A percentile compares a stretch with the other conserved stretches of the same genome.
Evolutionary conservation across 2,888 invertebrate genomes (phyloP).

Genomic region (Quadroppia sp.): DNA sequence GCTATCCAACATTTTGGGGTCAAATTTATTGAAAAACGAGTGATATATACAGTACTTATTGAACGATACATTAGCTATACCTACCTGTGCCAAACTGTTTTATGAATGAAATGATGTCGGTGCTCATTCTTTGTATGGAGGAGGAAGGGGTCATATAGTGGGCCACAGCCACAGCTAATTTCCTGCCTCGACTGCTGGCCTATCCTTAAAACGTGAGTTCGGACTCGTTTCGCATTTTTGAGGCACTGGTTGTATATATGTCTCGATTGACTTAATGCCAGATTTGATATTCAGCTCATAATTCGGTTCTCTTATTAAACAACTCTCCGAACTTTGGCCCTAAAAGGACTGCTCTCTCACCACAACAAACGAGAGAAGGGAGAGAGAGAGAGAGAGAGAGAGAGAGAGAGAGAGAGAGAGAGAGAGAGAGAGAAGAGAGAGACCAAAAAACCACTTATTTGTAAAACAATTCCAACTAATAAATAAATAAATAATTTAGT

Average conservation of each 20-base stretch:
- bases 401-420: no score
- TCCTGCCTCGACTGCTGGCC: conserved; percentile 16
- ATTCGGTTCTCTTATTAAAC: conserved; percentile 1
- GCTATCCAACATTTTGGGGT: conserved; percentile 13
- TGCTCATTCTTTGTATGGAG: conserved; percentile 13
- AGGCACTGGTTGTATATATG: neutral
- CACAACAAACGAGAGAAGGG: no score
- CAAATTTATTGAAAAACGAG: conserved; percentile 19
- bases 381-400: no score
- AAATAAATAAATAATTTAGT: conserved; percentile 15
- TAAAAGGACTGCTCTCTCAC: neutral
- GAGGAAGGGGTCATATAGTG: conserved; percentile 29
- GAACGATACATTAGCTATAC: neutral
- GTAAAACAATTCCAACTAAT: conserved; percentile 1
- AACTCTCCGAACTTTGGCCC: neutral
- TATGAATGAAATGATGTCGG: conserved; percentile 29
- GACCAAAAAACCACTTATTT: conserved; percentile 15
- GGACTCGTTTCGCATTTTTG: conserved; percentile 29
- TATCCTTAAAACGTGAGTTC: conserved; percentile 28
- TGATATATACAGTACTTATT: neutral
- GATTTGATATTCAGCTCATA: conserved; percentile 21
- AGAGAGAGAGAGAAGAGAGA: neutral
- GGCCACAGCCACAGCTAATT: conserved; percentile 23
- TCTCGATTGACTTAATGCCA: conserved; percentile 8
- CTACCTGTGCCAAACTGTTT: conserved; percentile 7